Evolutionary conservation across 2,113 vertebrate species (phyloP).

Genomic region (Jacana jacana): DNA sequence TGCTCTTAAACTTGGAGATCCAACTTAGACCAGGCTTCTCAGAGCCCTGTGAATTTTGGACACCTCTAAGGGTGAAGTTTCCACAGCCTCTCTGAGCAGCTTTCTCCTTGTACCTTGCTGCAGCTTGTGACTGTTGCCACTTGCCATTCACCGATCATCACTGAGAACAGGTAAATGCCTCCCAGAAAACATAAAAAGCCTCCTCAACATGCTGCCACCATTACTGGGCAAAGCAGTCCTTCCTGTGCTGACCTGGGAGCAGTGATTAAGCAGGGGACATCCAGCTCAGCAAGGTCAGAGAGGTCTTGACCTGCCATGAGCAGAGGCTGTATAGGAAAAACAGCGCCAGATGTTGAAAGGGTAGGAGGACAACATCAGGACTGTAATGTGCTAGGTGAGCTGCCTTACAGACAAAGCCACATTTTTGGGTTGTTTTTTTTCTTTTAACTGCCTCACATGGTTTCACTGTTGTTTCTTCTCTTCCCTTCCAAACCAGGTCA

Average conservation of each 20-base stretch:
- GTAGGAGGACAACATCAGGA: neutral
- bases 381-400: neutral
- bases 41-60: neutral
- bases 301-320: neutral
- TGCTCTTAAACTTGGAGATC: neutral
- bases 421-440: neutral
- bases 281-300: neutral
- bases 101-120: neutral
- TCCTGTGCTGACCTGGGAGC: neutral
- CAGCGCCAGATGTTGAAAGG: neutral
- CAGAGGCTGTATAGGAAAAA: neutral
- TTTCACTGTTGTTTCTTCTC: neutral
- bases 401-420: neutral
- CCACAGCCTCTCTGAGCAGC: neutral
- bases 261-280: neutral
- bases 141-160: rapidly evolving
- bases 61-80: neutral
- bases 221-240: neutral
- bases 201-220: rapidly evolving
- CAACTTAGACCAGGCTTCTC: neutral
- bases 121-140: neutral
- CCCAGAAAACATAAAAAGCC: neutral
- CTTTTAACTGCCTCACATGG: neutral
- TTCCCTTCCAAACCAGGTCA: neutral
- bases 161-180: neutral